Evolutionary conservation across 2,797 vertebrate genomes (phyloP).

Genomic region (Tragopan temminckii): DNA sequence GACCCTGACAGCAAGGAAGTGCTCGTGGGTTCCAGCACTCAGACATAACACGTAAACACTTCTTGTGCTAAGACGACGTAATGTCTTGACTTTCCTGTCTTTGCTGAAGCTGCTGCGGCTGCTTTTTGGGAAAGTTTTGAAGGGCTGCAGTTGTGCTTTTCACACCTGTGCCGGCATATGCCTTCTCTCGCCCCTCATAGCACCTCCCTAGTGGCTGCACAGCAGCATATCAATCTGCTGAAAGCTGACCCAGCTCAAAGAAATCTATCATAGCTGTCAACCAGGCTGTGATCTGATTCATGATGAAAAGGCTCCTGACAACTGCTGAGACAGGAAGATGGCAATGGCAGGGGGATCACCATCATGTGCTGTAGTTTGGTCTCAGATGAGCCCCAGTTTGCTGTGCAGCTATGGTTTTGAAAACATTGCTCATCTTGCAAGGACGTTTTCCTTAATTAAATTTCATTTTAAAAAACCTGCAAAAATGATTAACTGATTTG

Average conservation of each 20-base stretch:
- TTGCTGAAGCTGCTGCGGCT: neutral
- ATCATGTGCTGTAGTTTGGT: neutral
- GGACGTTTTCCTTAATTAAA: neutral
- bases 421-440: neutral
- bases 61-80: neutral
- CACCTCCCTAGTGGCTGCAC: neutral
- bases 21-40: neutral
- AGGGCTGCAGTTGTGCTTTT: neutral
- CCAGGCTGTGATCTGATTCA: neutral
- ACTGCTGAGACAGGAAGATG: neutral
- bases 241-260: neutral
- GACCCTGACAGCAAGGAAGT: neutral
- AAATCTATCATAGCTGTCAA: neutral
- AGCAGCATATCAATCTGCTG: neutral
- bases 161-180: neutral
- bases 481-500: neutral
- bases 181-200: accelerated
- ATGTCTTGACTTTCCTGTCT: neutral
- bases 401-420: neutral
- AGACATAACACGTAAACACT: neutral
- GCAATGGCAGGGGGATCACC: neutral
- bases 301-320: neutral
- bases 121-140: neutral
- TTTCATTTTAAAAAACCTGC: neutral
- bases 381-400: neutral